A percentile compares a stretch with the other conserved stretches of the same genome.
These are phyloP conservation scores for Calameuta idolon DNA, from an alignment of 2,888 invertebrate genomes.

Conservation along the genomic window DNA sequence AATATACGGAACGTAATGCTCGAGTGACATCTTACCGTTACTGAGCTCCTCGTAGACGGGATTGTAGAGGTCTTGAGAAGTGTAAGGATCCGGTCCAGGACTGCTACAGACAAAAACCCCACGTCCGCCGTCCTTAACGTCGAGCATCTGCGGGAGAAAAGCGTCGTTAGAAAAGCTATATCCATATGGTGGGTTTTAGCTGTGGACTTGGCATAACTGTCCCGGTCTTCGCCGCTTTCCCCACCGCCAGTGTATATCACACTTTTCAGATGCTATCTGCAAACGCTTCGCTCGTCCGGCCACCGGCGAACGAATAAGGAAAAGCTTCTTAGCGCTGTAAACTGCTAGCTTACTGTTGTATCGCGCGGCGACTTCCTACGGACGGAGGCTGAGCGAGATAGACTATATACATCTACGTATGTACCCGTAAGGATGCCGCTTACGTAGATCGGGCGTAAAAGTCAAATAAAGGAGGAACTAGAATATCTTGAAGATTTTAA, in stretches of 20 bases:
- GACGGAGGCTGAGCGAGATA: conserved; percentile 10
- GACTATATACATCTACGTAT: too few species aligned
- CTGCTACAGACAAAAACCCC: conserved; percentile 67
- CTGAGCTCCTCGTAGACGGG: conserved; percentile 87
- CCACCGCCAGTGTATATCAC: background rate
- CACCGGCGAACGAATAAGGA: conserved; percentile 28
- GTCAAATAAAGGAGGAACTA: background rate
- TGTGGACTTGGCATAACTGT: background rate
- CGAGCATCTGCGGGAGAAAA: conserved; percentile 57
- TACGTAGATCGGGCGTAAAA: background rate
- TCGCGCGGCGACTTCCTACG: conserved; percentile 15
- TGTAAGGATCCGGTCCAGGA: conserved; percentile 76
- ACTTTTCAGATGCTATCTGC: conserved; percentile 7
- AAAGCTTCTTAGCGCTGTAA: conserved; percentile 34
- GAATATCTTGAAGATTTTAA: background rate
- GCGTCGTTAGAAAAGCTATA: conserved; percentile 12
- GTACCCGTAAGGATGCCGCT: conserved; percentile 11
- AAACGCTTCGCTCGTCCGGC: background rate
- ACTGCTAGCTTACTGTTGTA: conserved; percentile 29
- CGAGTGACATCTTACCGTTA: conserved; percentile 70
- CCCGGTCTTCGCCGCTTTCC: background rate
- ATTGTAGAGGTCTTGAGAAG: conserved; percentile 76
- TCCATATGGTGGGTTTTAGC: conserved; percentile 2
- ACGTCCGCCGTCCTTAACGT: conserved; percentile 58
- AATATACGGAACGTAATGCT: background rate